A percentile compares a stretch with the other conserved stretches of the same genome.
phyloP scores from a whole-genome alignment of 2,797 vertebrate species.

The Sebastes paucispinis region DNA sequence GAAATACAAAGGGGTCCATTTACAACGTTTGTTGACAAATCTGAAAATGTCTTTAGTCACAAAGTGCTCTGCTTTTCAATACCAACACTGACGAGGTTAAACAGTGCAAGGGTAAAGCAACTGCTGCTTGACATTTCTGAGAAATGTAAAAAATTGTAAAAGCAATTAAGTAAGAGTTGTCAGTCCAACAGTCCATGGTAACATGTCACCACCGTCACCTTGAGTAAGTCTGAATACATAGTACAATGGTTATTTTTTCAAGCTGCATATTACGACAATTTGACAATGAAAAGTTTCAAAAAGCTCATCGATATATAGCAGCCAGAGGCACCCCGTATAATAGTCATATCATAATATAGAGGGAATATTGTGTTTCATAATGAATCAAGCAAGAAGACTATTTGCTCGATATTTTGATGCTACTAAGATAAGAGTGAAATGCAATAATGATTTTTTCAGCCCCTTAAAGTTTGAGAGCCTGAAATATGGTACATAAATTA shows the following conservation, averaged over 20 bases:
- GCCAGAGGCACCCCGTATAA: neutral
- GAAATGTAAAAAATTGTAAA: too few species aligned
- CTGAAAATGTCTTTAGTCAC: neutral
- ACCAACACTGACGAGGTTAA: neutral
- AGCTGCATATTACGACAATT: neutral
- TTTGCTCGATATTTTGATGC: neutral
- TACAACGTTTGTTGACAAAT: neutral
- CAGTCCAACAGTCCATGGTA: too few species aligned
- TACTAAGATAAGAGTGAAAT: neutral
- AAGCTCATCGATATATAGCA: neutral
- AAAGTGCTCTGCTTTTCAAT: neutral
- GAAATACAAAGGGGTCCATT: neutral
- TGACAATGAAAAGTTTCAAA: neutral
- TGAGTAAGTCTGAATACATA: neutral
- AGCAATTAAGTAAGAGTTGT: neutral
- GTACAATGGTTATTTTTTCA: neutral
- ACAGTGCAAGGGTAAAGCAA: neutral
- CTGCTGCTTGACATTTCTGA: too few species aligned
- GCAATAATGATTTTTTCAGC: slow-evolving; percentile 3
- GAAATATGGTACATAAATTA: neutral
- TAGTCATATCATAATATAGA: neutral
- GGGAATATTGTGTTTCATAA: neutral
- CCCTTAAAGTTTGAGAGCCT: neutral
- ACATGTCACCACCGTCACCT: neutral
- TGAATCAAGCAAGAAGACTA: neutral